Percentiles rank a stretch among this genome's conserved stretches.
Evolutionary conservation across 2,888 invertebrate species (phyloP).

Genomic region (Chorisops tibialis): DNA sequence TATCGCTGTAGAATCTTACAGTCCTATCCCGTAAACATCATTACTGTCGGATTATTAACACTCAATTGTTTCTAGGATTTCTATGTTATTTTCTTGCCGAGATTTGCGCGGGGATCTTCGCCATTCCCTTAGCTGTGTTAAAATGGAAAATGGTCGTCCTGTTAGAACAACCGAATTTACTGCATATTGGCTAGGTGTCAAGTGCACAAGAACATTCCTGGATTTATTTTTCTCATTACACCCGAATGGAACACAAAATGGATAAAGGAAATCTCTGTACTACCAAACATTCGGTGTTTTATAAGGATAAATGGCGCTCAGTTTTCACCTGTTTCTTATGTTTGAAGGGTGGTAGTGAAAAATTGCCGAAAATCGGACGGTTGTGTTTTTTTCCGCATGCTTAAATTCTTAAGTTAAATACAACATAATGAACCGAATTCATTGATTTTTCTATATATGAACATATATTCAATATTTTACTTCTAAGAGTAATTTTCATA

Average conservation of each 20-base stretch:
- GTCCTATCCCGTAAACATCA: conserved; percentile 20
- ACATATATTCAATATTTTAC: too few species aligned
- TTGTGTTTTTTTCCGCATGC: too few species aligned
- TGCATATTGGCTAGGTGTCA: conserved; percentile 52
- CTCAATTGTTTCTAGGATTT: conserved; percentile 32
- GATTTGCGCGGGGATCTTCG: conserved; percentile 2
- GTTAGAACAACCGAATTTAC: conserved; percentile 43
- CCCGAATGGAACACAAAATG: neutral
- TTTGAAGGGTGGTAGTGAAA: too few species aligned
- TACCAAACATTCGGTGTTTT: too few species aligned
- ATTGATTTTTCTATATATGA: too few species aligned
- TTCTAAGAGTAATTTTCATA: too few species aligned
- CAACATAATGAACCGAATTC: too few species aligned
- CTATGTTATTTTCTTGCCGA: conserved; percentile 8
- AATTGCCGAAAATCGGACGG: too few species aligned
- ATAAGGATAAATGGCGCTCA: too few species aligned
- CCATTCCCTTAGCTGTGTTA: neutral
- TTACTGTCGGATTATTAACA: conserved; percentile 35
- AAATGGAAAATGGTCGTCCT: neutral
- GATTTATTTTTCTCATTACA: conserved; percentile 29
- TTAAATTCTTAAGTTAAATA: too few species aligned
- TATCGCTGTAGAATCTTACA: neutral
- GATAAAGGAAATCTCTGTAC: too few species aligned
- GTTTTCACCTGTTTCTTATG: too few species aligned
- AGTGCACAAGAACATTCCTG: conserved; percentile 40